phyloP scores from a whole-genome alignment of 2,113 vertebrate species.

The Seriola quinqueradiata region DNA sequence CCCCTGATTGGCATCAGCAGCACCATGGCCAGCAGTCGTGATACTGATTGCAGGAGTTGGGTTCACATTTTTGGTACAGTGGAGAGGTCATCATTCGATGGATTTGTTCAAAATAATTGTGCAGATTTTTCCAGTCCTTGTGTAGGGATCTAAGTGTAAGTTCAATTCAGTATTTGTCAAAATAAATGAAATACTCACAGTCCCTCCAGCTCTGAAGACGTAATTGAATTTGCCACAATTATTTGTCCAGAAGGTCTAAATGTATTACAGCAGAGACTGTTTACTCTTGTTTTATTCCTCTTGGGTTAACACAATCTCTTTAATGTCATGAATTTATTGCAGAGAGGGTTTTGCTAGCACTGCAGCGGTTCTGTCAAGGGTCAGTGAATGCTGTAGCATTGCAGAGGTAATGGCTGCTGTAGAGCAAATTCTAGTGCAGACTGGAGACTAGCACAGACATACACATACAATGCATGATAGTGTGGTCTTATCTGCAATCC shows the following conservation, averaged over 20 bases:
- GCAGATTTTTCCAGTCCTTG: not conserved
- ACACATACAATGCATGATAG: conserved; percentile 1
- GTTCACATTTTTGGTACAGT: conserved; percentile 3
- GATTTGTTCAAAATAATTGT: conserved; percentile 1
- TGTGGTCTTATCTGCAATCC: conserved; percentile 26
- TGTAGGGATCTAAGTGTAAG: conserved; percentile 14
- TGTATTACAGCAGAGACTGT: conserved; percentile 45
- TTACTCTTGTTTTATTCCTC: conserved; percentile 58
- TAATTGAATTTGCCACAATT: conserved; percentile 62
- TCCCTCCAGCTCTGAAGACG: conserved; percentile 29
- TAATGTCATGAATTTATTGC: conserved; percentile 58
- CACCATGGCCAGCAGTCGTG: not conserved
- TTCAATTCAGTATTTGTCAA: conserved; percentile 25
- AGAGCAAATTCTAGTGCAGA: conserved; percentile 13
- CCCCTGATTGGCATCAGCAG: not conserved
- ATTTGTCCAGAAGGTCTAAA: conserved; percentile 49
- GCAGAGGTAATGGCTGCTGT: conserved; percentile 40
- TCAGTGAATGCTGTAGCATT: conserved; percentile 41
- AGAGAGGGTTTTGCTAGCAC: conserved; percentile 32
- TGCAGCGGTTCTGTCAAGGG: conserved; percentile 36
- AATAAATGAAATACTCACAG: conserved; percentile 39
- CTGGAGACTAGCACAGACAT: conserved; percentile 20
- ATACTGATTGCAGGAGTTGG: not conserved
- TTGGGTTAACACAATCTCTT: conserved; percentile 55
- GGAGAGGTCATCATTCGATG: not conserved